Conservation (phyloP, 2,113 vertebrate genomes). For the Aphyosemion australe region DNA sequence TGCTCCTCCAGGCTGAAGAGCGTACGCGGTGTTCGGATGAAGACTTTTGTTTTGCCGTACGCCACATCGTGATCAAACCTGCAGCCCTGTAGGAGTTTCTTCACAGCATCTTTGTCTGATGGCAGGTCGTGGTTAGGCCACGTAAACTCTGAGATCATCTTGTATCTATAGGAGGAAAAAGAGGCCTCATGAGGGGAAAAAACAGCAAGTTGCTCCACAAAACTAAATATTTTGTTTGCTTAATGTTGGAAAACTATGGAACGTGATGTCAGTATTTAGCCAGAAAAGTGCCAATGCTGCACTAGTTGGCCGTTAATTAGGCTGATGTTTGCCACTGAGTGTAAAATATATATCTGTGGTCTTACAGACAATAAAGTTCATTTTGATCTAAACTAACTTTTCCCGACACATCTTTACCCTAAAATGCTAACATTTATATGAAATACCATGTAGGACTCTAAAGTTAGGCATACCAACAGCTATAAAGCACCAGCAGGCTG, state of each 20-base stretch:
- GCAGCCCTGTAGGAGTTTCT: slow-evolving; percentile 86
- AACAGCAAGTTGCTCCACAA: not conserved
- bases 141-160: slow-evolving; percentile 97
- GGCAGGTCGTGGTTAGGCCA: slow-evolving; percentile 95
- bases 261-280: not conserved
- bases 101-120: slow-evolving; percentile 90
- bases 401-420: no score
- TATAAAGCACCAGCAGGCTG: no score
- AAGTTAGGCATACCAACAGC: no score
- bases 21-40: slow-evolving; percentile 92
- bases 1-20: slow-evolving; percentile 95
- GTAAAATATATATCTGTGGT: no score
- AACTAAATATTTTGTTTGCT: not conserved
- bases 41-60: slow-evolving; percentile 95
- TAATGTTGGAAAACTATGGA: not conserved
- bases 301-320: no score
- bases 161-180: slow-evolving; percentile 83
- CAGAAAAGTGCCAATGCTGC: no score
- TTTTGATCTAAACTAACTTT: no score
- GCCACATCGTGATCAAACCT: slow-evolving; percentile 92
- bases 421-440: no score
- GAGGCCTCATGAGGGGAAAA: not conserved
- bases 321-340: no score
- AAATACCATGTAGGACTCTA: no score
- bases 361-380: no score